Conservation (phyloP, 2,113 vertebrate genomes). For the Falco punctatus region DNA sequence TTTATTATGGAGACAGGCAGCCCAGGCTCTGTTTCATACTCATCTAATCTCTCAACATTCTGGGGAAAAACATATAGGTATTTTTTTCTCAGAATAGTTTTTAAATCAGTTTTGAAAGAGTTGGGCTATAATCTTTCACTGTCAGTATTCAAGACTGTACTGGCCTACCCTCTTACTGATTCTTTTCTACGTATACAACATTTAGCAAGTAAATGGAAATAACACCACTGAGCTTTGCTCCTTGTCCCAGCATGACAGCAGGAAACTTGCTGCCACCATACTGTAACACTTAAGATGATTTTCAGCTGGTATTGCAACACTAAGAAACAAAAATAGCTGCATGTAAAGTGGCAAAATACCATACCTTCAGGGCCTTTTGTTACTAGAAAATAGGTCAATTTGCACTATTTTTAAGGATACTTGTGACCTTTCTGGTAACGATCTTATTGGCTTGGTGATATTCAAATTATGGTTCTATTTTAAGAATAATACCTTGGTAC, state of each 20-base stretch:
- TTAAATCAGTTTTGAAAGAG: background rate
- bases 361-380: background rate
- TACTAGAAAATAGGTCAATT: background rate
- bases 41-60: background rate
- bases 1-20: background rate
- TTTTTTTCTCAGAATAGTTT: background rate
- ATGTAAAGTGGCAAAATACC: background rate
- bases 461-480: background rate
- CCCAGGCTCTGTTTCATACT: background rate
- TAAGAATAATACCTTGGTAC: background rate
- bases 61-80: background rate
- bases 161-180: background rate
- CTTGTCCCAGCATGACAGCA: background rate
- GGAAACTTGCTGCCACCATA: background rate
- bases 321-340: background rate
- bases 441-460: background rate
- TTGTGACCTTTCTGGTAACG: background rate
- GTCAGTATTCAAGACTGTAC: background rate
- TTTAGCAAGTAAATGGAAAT: background rate
- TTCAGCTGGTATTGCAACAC: background rate
- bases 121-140: background rate
- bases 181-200: background rate
- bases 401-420: background rate
- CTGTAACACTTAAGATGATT: background rate
- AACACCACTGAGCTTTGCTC: background rate